Percentiles rank a stretch among this genome's conserved stretches.
Conservation (phyloP, 2,797 vertebrate genomes). For the Leptodactylus fallax region DNA sequence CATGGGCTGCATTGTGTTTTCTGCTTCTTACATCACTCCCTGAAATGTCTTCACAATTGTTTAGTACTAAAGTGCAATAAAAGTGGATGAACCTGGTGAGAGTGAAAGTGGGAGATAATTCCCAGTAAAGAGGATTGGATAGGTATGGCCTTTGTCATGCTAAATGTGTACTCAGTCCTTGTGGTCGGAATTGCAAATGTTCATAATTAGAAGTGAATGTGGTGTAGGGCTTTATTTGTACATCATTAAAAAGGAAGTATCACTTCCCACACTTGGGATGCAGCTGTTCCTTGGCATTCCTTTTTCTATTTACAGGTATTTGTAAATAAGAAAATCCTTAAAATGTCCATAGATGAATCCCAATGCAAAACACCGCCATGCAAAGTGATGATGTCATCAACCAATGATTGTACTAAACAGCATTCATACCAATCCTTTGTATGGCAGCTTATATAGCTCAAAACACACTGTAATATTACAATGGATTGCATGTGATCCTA, state of each 20-base stretch:
- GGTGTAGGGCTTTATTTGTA: slow-evolving; percentile 34
- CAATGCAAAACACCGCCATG: background rate
- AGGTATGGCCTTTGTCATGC: slow-evolving; percentile 49
- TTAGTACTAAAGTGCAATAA: slow-evolving; percentile 23
- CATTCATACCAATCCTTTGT: background rate
- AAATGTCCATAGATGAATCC: background rate
- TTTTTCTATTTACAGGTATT: background rate
- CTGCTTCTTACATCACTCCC: slow-evolving; percentile 16
- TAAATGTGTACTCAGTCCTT: slow-evolving; percentile 29
- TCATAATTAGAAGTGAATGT: slow-evolving; percentile 37
- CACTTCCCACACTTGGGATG: slow-evolving; percentile 21
- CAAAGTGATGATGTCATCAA: background rate
- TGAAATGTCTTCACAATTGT: slow-evolving; percentile 23
- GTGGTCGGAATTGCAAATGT: slow-evolving; percentile 37
- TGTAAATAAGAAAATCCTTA: background rate
- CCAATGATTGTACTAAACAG: background rate
- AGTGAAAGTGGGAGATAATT: slow-evolving; percentile 55
- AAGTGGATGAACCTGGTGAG: slow-evolving; percentile 17
- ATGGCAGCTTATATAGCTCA: background rate
- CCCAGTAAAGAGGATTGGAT: slow-evolving; percentile 32
- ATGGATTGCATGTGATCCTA: background rate
- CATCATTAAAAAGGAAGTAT: slow-evolving; percentile 48
- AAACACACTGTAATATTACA: background rate
- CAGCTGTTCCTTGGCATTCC: slow-evolving; percentile 21
- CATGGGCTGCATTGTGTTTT: background rate